Conservation (phyloP, 2,888 invertebrate genomes). For the Choreutis nemorana region DNA sequence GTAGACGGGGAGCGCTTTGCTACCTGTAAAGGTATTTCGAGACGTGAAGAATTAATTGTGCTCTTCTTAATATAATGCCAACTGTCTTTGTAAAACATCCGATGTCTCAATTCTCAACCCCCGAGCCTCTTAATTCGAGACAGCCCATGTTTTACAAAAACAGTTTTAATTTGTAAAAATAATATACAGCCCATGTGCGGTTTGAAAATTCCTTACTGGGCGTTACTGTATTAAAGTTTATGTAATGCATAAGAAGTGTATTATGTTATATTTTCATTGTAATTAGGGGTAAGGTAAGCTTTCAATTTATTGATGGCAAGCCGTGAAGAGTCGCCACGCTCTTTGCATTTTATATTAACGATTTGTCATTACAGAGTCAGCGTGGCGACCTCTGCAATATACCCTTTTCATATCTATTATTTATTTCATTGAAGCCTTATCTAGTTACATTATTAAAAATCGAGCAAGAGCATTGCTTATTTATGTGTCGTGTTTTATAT, state of each 20-base stretch:
- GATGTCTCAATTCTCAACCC: too few relatives aligned
- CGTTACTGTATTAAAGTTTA: constrained; percentile 61
- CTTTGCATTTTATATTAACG: too few relatives aligned
- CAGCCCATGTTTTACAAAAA: too few relatives aligned
- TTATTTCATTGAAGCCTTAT: constrained; percentile 41
- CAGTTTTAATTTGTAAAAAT: too few relatives aligned
- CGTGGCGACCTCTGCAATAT: too few relatives aligned
- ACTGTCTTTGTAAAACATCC: constrained; percentile 13
- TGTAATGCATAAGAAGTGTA: constrained; percentile 61
- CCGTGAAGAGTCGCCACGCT: too few relatives aligned
- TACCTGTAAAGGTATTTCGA: constrained; percentile 27
- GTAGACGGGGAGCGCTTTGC: constrained; percentile 21
- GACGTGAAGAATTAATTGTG: constrained; percentile 29
- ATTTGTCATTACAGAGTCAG: too few relatives aligned
- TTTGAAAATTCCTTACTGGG: too few relatives aligned
- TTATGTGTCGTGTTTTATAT: constrained; percentile 58
- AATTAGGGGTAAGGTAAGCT: too few relatives aligned
- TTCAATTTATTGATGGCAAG: constrained; percentile 43
- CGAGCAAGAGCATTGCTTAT: constrained; percentile 45
- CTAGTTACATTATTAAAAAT: constrained; percentile 42
- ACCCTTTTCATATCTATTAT: too few relatives aligned
- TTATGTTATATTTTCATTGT: constrained; percentile 59
- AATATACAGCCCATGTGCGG: too few relatives aligned
- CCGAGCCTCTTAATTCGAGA: too few relatives aligned
- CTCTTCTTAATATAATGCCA: constrained; percentile 18